These are phyloP conservation scores for Drosophila sp. DNA, from an alignment of 1,140 invertebrate species.

Conservation along the genomic window DNA sequence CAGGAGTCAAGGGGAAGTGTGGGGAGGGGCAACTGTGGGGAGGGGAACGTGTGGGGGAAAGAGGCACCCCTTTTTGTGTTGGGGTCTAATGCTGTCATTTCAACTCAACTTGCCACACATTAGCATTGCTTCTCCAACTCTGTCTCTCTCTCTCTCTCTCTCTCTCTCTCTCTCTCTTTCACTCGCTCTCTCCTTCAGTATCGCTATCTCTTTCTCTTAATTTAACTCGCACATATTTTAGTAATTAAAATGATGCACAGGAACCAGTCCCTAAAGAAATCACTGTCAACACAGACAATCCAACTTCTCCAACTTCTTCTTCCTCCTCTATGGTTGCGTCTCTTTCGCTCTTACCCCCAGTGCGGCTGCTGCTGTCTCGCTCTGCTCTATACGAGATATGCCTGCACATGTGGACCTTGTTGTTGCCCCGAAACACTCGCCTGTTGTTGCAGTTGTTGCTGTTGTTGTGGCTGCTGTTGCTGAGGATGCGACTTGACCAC, in stretches of 20 bases:
- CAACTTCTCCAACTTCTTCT: background rate
- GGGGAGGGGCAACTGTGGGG: too few relatives aligned
- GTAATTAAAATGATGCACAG: conserved; percentile 83
- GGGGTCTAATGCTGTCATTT: background rate
- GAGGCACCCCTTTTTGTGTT: background rate
- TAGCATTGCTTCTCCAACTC: background rate
- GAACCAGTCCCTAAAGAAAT: conserved; percentile 84
- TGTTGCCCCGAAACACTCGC: conserved; percentile 59
- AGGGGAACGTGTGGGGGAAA: too few relatives aligned
- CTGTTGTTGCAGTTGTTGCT: conserved; percentile 52
- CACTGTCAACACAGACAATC: conserved; percentile 63
- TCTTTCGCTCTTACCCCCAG: conserved; percentile 17
- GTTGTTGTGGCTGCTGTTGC: conserved; percentile 57
- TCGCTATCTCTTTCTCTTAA: conserved; percentile 4
- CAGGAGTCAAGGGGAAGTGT: background rate
- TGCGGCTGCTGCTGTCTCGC: background rate
- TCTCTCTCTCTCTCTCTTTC: background rate
- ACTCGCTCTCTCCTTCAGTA: background rate
- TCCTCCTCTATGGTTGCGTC: background rate
- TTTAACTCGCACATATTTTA: conserved; percentile 75
- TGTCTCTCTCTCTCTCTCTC: background rate
- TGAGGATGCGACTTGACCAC: conserved; percentile 39
- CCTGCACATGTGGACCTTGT: conserved; percentile 77
- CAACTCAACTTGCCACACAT: background rate
- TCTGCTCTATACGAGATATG: conserved; percentile 60